Evolutionary conservation across 2,888 invertebrate species (phyloP).

Genomic region (Epiblema foenella): DNA sequence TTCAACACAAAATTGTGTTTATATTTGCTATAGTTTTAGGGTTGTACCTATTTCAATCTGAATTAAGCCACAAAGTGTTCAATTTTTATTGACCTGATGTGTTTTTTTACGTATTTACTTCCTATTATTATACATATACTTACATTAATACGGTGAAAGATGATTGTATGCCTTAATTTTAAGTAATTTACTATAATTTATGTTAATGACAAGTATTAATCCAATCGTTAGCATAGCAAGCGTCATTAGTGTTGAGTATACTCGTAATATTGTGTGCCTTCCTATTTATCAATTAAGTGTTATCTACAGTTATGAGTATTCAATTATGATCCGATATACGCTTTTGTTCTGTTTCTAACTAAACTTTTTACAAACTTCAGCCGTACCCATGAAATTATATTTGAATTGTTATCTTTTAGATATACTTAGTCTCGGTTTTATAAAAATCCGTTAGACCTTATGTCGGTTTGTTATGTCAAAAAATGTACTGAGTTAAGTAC

Average conservation of each 20-base stretch:
- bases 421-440: too few species aligned
- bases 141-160: constrained; percentile 1
- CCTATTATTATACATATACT: background rate
- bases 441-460: too few species aligned
- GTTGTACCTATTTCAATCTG: constrained; percentile 10
- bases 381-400: too few species aligned
- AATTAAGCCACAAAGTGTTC: constrained; percentile 6
- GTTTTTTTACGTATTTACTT: constrained; percentile 1
- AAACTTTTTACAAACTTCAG: too few species aligned
- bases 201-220: constrained; percentile 37
- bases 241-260: constrained; percentile 9
- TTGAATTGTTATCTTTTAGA: too few species aligned
- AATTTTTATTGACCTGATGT: background rate
- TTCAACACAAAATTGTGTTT: background rate
- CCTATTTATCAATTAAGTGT: background rate
- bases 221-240: constrained; percentile 1
- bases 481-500: too few species aligned
- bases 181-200: constrained; percentile 17
- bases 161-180: constrained; percentile 3
- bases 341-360: background rate
- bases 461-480: too few species aligned
- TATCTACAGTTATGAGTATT: background rate
- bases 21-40: background rate
- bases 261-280: background rate
- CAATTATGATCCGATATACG: background rate